Evolutionary conservation across 2,113 vertebrate species (phyloP).

Genomic region (Phoxinus phoxinus): DNA sequence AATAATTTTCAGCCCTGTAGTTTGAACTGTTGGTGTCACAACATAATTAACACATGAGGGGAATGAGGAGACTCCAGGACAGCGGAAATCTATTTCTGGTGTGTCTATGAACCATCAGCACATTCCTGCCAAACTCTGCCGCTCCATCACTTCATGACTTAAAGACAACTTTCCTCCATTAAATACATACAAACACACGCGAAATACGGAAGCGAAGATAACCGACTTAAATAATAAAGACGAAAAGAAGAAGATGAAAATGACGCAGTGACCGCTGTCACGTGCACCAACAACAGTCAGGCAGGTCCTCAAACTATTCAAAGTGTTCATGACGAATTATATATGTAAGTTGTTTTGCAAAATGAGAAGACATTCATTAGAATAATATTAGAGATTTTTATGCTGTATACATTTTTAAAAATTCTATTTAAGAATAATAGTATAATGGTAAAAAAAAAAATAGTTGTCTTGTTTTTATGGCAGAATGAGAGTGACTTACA

Average conservation of each 20-base stretch:
- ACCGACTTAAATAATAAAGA: conserved; percentile 51
- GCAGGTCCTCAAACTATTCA: neutral
- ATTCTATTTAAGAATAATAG: neutral
- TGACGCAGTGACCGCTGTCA: neutral
- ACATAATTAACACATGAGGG: neutral
- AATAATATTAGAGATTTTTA: neutral
- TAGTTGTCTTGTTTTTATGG: too few species aligned
- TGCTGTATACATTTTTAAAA: neutral
- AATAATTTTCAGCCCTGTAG: neutral
- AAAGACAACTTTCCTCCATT: conserved; percentile 66
- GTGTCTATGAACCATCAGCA: conserved; percentile 28
- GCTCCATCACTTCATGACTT: conserved; percentile 45
- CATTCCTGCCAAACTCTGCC: conserved; percentile 38
- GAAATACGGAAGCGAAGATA: neutral
- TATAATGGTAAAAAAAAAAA: neutral
- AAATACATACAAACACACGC: conserved; percentile 2
- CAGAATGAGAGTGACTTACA: conserved; percentile 15
- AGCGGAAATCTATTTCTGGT: conserved; percentile 25
- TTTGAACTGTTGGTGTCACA: neutral
- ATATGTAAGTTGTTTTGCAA: neutral
- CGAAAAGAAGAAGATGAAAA: neutral
- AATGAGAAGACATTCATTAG: neutral
- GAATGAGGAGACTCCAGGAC: neutral
- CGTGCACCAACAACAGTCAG: neutral
- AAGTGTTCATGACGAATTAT: neutral